phyloP scores from a whole-genome alignment of 2,888 invertebrate species.

The Polydrusus cervinus region DNA sequence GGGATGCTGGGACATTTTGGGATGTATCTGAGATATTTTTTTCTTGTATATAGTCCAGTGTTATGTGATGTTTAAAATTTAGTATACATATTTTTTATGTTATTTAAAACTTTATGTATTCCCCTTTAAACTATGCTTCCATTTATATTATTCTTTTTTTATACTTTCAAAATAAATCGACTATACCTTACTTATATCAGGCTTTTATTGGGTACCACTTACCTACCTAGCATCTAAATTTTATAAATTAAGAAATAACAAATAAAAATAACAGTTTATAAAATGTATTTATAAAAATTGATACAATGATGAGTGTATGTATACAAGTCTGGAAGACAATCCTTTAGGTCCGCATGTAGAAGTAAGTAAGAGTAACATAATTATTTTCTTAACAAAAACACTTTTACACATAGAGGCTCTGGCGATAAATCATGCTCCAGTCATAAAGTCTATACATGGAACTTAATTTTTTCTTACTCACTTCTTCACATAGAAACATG shows the following conservation, averaged over 20 bases:
- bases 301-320: conserved; percentile 3
- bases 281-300: conserved; percentile 22
- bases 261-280: conserved; percentile 11
- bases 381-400: too few relatives aligned
- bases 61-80: conserved; percentile 46
- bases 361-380: too few relatives aligned
- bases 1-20: background rate
- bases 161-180: conserved; percentile 41
- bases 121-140: conserved; percentile 47
- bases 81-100: conserved; percentile 34
- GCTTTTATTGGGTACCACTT: conserved; percentile 23
- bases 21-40: background rate
- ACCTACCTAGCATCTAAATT: conserved; percentile 7
- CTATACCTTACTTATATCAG: conserved; percentile 44
- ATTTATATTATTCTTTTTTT: conserved; percentile 46
- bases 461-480: too few relatives aligned
- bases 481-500: too few relatives aligned
- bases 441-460: too few relatives aligned
- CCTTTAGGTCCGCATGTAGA: too few relatives aligned
- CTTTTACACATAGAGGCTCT: too few relatives aligned
- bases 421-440: too few relatives aligned
- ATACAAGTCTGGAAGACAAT: background rate
- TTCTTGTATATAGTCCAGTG: conserved; percentile 33
- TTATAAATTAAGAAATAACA: conserved; percentile 6
- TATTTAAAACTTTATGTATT: conserved; percentile 38